Base-by-base conservation (phyloP, 92 coral and sea anemone species). In the Parazoanthus swiftii region DNA sequence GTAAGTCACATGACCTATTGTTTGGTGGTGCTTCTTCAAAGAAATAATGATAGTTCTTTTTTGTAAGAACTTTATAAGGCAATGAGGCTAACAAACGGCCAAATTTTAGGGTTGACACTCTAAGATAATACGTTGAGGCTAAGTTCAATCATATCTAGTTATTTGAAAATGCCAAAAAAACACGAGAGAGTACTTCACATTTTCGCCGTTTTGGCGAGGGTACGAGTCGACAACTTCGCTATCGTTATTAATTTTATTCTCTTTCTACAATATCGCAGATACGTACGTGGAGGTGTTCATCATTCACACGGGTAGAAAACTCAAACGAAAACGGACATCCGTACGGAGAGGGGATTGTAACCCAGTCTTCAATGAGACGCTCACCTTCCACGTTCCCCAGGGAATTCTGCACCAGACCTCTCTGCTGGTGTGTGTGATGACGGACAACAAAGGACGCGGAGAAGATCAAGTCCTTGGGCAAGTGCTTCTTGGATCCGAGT, bases 371-470 rank as follows among this genome's bases (percentile, higher is more conserved):
- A 97, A 97, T 89, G 98, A 97, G 38, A 93, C 96, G 15, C 90
- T 97, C 4, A 97, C 99, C 25, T 97, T 97, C 85, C 94, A 95
- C 80, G 91, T 97, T 79, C 98, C 98, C 16, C 86, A 85, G 14
- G 98, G 96, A 50, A 93, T 89, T 35, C 93, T 97, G 20, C 99
- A 97, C 91, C 96, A 97, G 89, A 89, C 95, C n/a, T 92, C 95
- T 42, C 48, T 97, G 74, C 78, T 91, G 78, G 67, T 92, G 82
- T 90, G 93, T 86, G 93, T 97, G 44, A 93, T 88, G 85, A 89
- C 89, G 68, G 95, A 92, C 78, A 86, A 86, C 46, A 89, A 84
- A 33, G 80, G 83, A 20, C 87, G 88, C 66, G 81, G 48, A 33
- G 89, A 89, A 79, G 92, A 89, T 63, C 86, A 86, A 67, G 75